Base-by-base conservation (phyloP, 2,113 vertebrate species). In the Vidua macroura region DNA sequence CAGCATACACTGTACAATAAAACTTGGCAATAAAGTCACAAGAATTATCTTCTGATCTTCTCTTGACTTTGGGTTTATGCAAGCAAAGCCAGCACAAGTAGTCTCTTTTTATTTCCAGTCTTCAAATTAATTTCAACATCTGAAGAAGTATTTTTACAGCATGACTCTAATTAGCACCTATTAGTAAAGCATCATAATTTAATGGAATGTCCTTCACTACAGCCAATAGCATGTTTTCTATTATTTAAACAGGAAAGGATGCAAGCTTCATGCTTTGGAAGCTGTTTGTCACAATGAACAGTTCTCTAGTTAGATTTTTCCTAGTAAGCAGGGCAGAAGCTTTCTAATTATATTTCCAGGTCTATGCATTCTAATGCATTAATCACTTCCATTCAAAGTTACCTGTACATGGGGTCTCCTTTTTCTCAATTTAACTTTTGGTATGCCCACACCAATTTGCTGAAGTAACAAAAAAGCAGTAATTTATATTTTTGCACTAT, bases 391-490 rank as follows among this genome's bases (percentile, higher is more conserved):
- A 93, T 94, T 91, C 93, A 95, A 92, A 96, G 92, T 98, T 98
- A 98, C 98, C 98, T 98, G 98, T 63, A 98, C 90, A 97, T 96
- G 83, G 83, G 98, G 98, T 97, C 97, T 98, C 97, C 98, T 98
- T 97, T 98, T 97, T 94, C 97, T 98, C 94, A 98, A 97, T 86
- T 98, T 98, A 98, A 98, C 70, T 97, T 98, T 98, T 95, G 98
- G 98, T 96, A 97, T 98, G 96, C 97, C 98, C 97, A 98, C 95
- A 97, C 98, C 98, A 98, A 98, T 97, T 96, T 97, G 97, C 98
- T 98, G 92, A 97, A 98, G 98, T 96, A 96, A 98, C 90, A 98
- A 94, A 98, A 96, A 98, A 97, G 96, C 43, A 92, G 63, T 74
- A 94, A 96, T 97, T 96, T 82, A 94, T 93, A 93, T 93, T 84